Evolutionary conservation across 2,888 invertebrate species (phyloP), one percentile per base, ranked within the genome.

Genomic region (Leptothorax acervorum): DNA sequence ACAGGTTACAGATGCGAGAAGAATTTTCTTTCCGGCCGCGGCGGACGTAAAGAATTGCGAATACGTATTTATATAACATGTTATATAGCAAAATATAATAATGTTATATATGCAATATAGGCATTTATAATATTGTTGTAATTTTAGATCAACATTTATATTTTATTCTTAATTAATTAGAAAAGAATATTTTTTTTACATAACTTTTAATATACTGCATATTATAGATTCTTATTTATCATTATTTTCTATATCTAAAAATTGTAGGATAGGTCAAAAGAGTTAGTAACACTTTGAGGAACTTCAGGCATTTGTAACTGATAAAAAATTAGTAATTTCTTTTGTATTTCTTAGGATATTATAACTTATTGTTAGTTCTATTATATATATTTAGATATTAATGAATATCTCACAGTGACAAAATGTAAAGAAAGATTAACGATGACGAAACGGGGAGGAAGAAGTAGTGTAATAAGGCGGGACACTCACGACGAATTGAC

Each of bases 401-500:
- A 74, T 35, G 31, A 48, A 60, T 31, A 62, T 62, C 60, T 63
- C 9, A 73, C 28, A 15, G n/a, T n/a, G 6, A n/a, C 12, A 23
- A 23, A 78, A 55, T 15, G n/a, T 1, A 55, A 55, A 48, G 23
- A 55, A 45, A 65, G 62, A 66, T 39, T 51, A 35, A 66, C 42
- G 51, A 23, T 28, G 60, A 45, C 18, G 18, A 45, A 12, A 42
- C 65, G 51, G 66, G 8, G 39, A 39, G 35, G 74, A 85, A 79
- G 53, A 60, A 65, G 79, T 42, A 3, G 51, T 23, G 74, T 79
- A 83, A 86, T 79, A 79, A 85, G 62, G 62, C 81, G 55, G 55
- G 75, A 42, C 35, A 83, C 48, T 55, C 73, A 78, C 84, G 74
- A 84, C 83, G 71, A 87, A 87, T 89, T 83, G 88, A 85, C 83